Evolutionary conservation across 2,797 vertebrate genomes (phyloP).

Genomic region (Eupleurogrammus muticus): DNA sequence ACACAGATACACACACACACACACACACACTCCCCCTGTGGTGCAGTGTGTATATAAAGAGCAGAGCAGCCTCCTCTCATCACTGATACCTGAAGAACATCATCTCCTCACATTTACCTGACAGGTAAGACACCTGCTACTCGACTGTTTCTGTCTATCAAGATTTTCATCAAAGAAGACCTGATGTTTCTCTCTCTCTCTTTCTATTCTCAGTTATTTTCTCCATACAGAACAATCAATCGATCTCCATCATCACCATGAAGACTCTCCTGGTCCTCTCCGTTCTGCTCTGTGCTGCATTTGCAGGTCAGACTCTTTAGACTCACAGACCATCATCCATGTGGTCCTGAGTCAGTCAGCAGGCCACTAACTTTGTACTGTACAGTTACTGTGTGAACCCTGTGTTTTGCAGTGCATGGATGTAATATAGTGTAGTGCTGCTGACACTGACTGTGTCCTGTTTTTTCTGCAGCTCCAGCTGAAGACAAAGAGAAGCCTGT

Average conservation of each 20-base stretch:
- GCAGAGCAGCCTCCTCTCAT: slow-evolving; percentile 2
- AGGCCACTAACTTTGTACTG: background rate
- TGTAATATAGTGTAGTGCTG: too few species aligned
- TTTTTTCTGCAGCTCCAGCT: slow-evolving; percentile 34
- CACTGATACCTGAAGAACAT: slow-evolving; percentile 25
- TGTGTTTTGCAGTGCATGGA: too few species aligned
- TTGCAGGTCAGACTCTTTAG: slow-evolving; percentile 28
- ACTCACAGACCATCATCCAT: background rate
- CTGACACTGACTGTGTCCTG: background rate
- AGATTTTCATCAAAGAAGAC: background rate
- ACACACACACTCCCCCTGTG: too few species aligned
- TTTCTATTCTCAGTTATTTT: background rate
- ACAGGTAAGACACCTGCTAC: slow-evolving; percentile 17
- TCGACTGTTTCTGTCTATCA: background rate
- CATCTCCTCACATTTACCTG: slow-evolving; percentile 10
- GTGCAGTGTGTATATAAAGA: slow-evolving; percentile 22
- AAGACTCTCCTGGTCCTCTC: slow-evolving; percentile 31
- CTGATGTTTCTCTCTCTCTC: slow-evolving; percentile 1
- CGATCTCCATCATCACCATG: slow-evolving; percentile 19
- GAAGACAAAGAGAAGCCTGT: slow-evolving; percentile 20
- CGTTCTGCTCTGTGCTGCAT: slow-evolving; percentile 31
- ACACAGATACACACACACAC: too few species aligned
- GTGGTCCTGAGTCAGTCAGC: background rate
- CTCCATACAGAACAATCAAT: background rate
- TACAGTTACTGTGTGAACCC: background rate